Percentiles rank a stretch among this genome's conserved stretches.
Conservation (phyloP, 2,797 vertebrate species). For the Cynodonichthys magdalenae region DNA sequence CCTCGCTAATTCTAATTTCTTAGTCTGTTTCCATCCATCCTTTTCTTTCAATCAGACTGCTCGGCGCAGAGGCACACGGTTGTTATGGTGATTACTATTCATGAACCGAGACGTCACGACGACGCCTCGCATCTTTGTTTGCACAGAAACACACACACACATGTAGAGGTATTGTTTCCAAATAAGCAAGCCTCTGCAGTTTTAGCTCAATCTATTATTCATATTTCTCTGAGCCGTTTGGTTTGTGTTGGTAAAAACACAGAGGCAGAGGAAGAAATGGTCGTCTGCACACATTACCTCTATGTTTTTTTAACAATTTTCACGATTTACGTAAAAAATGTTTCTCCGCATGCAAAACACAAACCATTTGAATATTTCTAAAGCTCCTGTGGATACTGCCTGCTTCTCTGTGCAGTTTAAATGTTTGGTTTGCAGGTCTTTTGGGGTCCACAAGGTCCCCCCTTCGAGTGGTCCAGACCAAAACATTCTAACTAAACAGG, state of each 20-base stretch:
- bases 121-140: constrained; percentile 39
- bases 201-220: constrained; percentile 41
- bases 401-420: no score
- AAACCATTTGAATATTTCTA: no score
- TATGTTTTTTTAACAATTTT: neutral
- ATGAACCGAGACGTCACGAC: constrained; percentile 41
- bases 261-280: constrained; percentile 8
- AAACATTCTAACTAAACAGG: no score
- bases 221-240: constrained; percentile 29
- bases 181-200: constrained; percentile 23
- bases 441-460: no score
- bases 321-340: no score
- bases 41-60: constrained; percentile 15
- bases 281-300: neutral
- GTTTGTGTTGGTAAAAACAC: constrained; percentile 11
- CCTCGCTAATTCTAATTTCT: constrained; percentile 2
- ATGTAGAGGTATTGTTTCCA: constrained; percentile 4
- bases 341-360: no score
- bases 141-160: constrained; percentile 5
- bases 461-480: no score
- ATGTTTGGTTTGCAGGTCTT: no score
- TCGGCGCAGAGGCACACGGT: neutral
- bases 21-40: constrained; percentile 14
- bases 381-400: no score
- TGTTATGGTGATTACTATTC: constrained; percentile 50